phyloP scores from a whole-genome alignment of 1,140 invertebrate genomes.

The Drosophila kurseongensis region DNA sequence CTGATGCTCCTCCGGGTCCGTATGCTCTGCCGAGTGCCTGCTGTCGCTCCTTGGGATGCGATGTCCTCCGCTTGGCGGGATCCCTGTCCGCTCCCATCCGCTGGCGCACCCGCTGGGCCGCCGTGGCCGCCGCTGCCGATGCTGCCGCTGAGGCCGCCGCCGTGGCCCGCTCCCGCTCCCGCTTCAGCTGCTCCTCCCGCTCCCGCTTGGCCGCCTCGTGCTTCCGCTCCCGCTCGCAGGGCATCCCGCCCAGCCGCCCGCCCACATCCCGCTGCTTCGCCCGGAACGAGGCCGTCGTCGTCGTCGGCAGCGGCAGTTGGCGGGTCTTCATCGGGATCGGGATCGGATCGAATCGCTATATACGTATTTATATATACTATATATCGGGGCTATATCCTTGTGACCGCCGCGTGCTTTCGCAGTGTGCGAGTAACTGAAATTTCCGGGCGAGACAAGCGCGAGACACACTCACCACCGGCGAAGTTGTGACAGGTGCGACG shows the following conservation, averaged over 20 bases:
- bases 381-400: neutral
- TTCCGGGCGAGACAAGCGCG: conserved; percentile 2
- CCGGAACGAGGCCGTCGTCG: conserved; percentile 16
- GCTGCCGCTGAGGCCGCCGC: conserved; percentile 5
- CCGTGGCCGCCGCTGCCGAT: conserved; percentile 10
- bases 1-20: no score
- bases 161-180: conserved; percentile 5
- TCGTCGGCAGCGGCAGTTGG: conserved; percentile 3
- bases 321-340: conserved; percentile 17
- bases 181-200: conserved; percentile 47
- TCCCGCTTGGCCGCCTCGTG: conserved; percentile 46
- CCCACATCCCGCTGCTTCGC: conserved; percentile 20
- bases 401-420: neutral
- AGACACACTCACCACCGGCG: neutral
- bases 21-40: neutral
- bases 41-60: neutral
- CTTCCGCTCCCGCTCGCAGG: conserved; percentile 54
- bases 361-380: neutral
- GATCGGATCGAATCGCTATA: no score
- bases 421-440: conserved; percentile 1
- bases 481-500: conserved; percentile 7
- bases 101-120: conserved; percentile 26
- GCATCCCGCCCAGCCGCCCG: neutral
- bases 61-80: neutral
- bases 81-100: neutral